These are phyloP conservation scores for Oxyscelio sp. DNA, from an alignment of 2,888 invertebrate species.

Conservation along the genomic window DNA sequence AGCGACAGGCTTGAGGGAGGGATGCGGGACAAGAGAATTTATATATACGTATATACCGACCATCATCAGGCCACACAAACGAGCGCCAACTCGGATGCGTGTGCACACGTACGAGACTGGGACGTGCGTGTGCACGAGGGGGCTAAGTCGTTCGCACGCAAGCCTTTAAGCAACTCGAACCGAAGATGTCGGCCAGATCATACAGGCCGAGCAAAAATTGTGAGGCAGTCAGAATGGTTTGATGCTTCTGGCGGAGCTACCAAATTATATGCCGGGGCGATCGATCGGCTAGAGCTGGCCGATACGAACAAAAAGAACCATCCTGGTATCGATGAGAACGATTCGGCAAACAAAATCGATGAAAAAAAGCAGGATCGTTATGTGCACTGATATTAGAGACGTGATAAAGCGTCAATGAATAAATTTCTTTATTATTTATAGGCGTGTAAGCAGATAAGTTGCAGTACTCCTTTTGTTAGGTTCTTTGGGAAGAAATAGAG, in stretches of 20 bases:
- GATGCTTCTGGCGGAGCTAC: conserved; percentile 38
- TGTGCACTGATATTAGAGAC: conserved; percentile 1
- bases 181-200: conserved; percentile 45
- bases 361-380: background rate
- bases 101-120: background rate
- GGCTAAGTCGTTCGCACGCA: conserved; percentile 50
- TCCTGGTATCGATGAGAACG: conserved; percentile 1
- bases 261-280: conserved; percentile 35
- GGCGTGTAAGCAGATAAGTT: too few relatives aligned
- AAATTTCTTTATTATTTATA: background rate
- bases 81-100: background rate
- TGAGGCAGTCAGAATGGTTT: conserved; percentile 22
- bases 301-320: conserved; percentile 20
- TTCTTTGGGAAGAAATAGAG: too few relatives aligned
- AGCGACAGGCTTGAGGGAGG: conserved; percentile 50
- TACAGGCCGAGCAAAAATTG: conserved; percentile 35
- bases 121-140: background rate
- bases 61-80: conserved; percentile 38
- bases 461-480: too few relatives aligned
- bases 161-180: conserved; percentile 50
- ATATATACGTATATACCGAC: conserved; percentile 26
- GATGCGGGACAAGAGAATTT: conserved; percentile 49
- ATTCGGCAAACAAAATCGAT: conserved; percentile 1
- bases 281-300: conserved; percentile 24
- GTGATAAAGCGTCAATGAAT: background rate